Percentiles rank a stretch among this genome's conserved stretches.
Conservation (phyloP, 1,140 invertebrate species). For the Drosophila malerkotliana region DNA sequence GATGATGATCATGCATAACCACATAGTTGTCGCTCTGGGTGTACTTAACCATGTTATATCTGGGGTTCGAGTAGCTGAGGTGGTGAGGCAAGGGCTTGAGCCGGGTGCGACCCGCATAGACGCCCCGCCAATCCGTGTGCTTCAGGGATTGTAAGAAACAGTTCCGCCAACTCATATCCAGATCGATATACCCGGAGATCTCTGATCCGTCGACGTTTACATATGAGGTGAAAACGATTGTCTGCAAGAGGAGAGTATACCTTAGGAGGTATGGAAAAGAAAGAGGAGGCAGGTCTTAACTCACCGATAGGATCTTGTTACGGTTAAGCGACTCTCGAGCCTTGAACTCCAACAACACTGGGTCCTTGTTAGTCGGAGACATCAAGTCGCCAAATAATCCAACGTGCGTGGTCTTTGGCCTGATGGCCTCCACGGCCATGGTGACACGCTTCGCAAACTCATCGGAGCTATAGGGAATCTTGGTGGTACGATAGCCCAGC, state of each 20-base stretch:
- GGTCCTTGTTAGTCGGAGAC: conserved; percentile 39
- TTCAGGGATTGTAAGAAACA: conserved; percentile 9
- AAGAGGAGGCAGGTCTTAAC: background rate
- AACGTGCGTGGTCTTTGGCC: conserved; percentile 39
- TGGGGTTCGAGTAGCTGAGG: conserved; percentile 67
- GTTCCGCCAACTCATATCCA: conserved; percentile 64
- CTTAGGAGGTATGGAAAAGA: too few species aligned
- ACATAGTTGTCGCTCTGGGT: conserved; percentile 67
- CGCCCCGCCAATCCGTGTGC: conserved; percentile 59
- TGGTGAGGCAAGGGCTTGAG: conserved; percentile 58
- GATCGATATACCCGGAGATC: conserved; percentile 73
- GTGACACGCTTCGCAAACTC: conserved; percentile 52
- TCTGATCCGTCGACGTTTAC: conserved; percentile 54
- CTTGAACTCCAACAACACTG: conserved; percentile 61
- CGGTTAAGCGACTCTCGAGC: conserved; percentile 59
- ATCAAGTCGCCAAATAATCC: conserved; percentile 39
- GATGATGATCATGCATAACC: conserved; percentile 61
- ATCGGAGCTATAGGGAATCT: conserved; percentile 41
- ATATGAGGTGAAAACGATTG: conserved; percentile 70
- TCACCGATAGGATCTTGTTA: conserved; percentile 67
- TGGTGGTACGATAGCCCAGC: conserved; percentile 73
- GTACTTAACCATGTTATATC: conserved; percentile 36
- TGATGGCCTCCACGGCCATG: conserved; percentile 52
- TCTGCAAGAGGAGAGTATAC: conserved; percentile 35
- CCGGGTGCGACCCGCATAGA: conserved; percentile 44